Conservation (phyloP, 2,797 vertebrate genomes). For the Malurus leucopterus region DNA sequence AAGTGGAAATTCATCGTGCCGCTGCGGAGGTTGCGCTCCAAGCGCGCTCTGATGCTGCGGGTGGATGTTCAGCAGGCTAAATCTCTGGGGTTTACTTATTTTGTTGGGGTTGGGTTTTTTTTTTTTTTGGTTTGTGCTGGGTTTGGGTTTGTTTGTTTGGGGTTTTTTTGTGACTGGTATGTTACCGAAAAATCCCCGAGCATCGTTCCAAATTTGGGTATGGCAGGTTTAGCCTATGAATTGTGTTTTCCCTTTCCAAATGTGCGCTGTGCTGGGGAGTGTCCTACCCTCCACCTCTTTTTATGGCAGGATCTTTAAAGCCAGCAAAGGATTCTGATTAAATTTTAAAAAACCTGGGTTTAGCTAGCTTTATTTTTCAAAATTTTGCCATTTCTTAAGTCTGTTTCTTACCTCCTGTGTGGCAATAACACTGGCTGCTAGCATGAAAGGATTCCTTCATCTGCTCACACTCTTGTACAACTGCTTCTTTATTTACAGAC, state of each 20-base stretch:
- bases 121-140: neutral
- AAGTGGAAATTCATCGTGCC: neutral
- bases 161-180: neutral
- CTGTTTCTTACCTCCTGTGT: neutral
- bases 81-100: neutral
- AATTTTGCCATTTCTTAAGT: neutral
- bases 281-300: neutral
- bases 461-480: neutral
- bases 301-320: neutral
- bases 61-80: neutral
- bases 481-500: constrained; percentile 38
- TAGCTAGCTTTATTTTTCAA: neutral
- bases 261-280: neutral
- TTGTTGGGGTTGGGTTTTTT: neutral
- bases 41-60: rapidly evolving
- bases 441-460: constrained; percentile 14
- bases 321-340: neutral
- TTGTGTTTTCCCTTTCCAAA: neutral
- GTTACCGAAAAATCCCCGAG: neutral
- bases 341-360: neutral
- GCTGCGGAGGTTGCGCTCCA: neutral
- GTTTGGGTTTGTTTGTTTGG: neutral
- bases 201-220: neutral
- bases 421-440: neutral
- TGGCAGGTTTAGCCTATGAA: neutral